Percentiles rank a stretch among this genome's conserved stretches.
Evolutionary conservation across 2,797 vertebrate species (phyloP).

Genomic region (Siniperca undulata): DNA sequence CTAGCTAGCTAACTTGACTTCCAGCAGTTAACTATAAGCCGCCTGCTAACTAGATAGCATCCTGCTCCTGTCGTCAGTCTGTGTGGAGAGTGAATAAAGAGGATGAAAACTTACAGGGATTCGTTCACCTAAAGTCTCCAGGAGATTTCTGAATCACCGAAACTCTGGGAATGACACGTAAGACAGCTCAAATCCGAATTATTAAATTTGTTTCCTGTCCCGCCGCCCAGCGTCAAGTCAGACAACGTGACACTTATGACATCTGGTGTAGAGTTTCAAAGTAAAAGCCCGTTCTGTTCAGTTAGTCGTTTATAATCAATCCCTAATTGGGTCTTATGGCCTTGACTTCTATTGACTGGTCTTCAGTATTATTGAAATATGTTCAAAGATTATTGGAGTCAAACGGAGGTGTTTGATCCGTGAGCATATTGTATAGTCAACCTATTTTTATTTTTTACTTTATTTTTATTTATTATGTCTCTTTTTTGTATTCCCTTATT

Average conservation of each 20-base stretch:
- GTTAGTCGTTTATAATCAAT: background rate
- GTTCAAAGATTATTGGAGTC: background rate
- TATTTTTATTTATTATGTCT: too few relatives aligned
- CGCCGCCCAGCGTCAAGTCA: rapidly evolving
- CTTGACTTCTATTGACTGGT: background rate
- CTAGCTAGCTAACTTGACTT: slow-evolving; percentile 31
- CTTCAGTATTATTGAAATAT: background rate
- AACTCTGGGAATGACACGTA: slow-evolving; percentile 79
- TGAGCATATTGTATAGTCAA: too few relatives aligned
- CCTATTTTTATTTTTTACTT: too few relatives aligned
- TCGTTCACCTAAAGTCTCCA: background rate
- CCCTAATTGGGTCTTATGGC: too few relatives aligned
- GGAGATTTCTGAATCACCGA: slow-evolving; percentile 25
- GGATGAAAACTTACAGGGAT: slow-evolving; percentile 32
- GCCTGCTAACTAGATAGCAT: rapidly evolving
- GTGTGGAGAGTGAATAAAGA: background rate
- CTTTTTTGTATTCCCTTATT: too few relatives aligned
- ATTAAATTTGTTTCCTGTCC: slow-evolving; percentile 75
- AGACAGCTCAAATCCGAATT: slow-evolving; percentile 47
- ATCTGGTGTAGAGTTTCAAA: slow-evolving; percentile 38
- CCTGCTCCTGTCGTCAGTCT: rapidly evolving
- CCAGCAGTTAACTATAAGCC: background rate
- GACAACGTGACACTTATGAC: rapidly evolving
- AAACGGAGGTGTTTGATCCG: too few relatives aligned
- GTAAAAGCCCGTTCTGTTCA: background rate